Base-by-base conservation (phyloP, 2,888 invertebrate genomes). In the Erebia ligea region DNA sequence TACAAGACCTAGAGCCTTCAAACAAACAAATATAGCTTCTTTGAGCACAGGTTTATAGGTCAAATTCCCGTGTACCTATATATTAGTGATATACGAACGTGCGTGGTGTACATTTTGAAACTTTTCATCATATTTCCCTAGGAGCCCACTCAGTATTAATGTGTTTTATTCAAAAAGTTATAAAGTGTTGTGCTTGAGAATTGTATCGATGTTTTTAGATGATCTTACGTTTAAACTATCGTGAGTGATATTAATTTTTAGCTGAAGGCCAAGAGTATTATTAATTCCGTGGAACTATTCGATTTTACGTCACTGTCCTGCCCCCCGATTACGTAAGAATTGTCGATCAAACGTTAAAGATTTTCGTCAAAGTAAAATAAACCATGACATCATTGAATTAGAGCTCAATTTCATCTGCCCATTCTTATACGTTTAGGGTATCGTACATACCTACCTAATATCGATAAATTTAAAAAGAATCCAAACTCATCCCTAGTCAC, bases 61-160 rank as follows among this genome's bases (percentile, higher is more conserved):
- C 62, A 48, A 21, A 21, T 48, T 62, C 19, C 21, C 62, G 62
- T 48, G 48, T 15, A 62, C 62, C 5, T 48, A 62, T n/a, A 45
- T 4, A 42, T 21, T 13, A 48, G 9, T 15, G 45, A 15, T 21
- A 48, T 15, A 21, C 15, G 13, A 48, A 21, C 62, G 11, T 15
- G 48, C 17, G 61, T 45, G 45, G 21, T 48, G 62, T 62, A 69
- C 63, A 25, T 71, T 64, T 71, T 63, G 63, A 71, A 71, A 71
- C 67, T 64, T 67, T 71, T 64, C 67, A 58, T 68, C 67, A 67
- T 59, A 71, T 71, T 71, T 71, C 71, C 71, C 71, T 64, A 71
- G 71, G 58, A 67, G 63, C 57, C 63, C 64, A 68, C 71, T 71
- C 71, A 64, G 64, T 68, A 71, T 71, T 71, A 71, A 71, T 67